Conservation (phyloP, 2,113 vertebrate genomes). For the Callorhinus ursinus region DNA sequence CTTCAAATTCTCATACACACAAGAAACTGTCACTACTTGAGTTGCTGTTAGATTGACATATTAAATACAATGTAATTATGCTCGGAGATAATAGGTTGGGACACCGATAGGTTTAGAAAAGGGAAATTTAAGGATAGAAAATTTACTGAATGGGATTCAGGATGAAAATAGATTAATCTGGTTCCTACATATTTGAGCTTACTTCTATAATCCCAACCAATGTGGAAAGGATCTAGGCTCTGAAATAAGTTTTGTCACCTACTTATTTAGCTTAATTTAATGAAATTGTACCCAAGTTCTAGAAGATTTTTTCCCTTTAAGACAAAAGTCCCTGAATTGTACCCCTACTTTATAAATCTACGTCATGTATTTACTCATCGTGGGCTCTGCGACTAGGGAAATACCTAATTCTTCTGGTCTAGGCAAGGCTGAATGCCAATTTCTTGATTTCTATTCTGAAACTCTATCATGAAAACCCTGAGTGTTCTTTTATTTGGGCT, state of each 20-base stretch:
- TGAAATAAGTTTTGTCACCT: neutral
- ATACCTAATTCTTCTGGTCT: neutral
- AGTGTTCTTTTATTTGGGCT: neutral
- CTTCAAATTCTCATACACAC: neutral
- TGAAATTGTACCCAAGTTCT: neutral
- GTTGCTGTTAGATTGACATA: neutral
- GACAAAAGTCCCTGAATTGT: neutral
- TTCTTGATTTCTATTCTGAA: conserved; percentile 34
- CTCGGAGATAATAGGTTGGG: neutral
- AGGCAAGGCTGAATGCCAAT: neutral
- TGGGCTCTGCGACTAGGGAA: neutral
- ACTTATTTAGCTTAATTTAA: neutral
- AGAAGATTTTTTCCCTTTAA: neutral
- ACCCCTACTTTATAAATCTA: neutral
- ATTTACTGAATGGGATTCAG: neutral
- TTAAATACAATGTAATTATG: neutral
- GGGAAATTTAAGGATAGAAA: neutral
- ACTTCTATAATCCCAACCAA: neutral
- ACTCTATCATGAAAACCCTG: neutral
- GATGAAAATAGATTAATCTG: neutral
- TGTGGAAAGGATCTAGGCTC: neutral
- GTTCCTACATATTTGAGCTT: neutral
- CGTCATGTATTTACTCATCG: neutral
- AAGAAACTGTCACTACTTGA: neutral
- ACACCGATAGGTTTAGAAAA: neutral